Evolutionary conservation across 1,140 invertebrate genomes (phyloP), one percentile per base, ranked within the genome.

Genomic region (Solenopsis invicta): DNA sequence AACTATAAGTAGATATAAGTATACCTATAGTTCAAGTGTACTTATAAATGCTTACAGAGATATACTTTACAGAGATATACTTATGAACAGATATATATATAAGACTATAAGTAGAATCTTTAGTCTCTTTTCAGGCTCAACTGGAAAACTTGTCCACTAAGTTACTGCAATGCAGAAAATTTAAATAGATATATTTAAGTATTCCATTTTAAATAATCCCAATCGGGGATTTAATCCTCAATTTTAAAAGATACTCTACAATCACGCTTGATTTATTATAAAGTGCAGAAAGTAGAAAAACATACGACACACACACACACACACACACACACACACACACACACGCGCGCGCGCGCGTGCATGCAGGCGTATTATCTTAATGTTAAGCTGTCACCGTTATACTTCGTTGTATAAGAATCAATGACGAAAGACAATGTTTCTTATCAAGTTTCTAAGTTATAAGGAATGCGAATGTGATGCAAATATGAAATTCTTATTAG

Each of bases 361-460:
- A 21, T 3, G 21, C 56, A 62, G n/a, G n/a, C 18, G 13, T 67
- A 52, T 72, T 69, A 54, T 75, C 34, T 71, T 45, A 77, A 52
- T 62, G 34, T 18, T 61, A 37, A 62, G 16, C 74, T 66, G 12
- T 59, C 75, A 61, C 29, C 52, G 18, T 59, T 45, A 85, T 59
- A 86, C 48, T 72, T 89, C 59, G 72, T 84, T 89, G 48, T 89
- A 74, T 89, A 61, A 29, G 52, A 77, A 48, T 82, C 56, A 56
- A 76, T 37, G 24, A 29, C 41, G 56, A 72, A 18, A 78, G 69
- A 84, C 5, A 21, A 76, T 67, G 34, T 21, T 85, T 52, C 41
- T 78, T 41, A 29, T 52, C 37, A 54, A n/a, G 34, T 71, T 12
- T 41, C 21, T 13, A 61, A 84, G 13, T 61, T 29, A 18, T 21